These are phyloP conservation scores for Calcarius ornatus DNA, from an alignment of 2,113 vertebrate species.

Conservation along the genomic window DNA sequence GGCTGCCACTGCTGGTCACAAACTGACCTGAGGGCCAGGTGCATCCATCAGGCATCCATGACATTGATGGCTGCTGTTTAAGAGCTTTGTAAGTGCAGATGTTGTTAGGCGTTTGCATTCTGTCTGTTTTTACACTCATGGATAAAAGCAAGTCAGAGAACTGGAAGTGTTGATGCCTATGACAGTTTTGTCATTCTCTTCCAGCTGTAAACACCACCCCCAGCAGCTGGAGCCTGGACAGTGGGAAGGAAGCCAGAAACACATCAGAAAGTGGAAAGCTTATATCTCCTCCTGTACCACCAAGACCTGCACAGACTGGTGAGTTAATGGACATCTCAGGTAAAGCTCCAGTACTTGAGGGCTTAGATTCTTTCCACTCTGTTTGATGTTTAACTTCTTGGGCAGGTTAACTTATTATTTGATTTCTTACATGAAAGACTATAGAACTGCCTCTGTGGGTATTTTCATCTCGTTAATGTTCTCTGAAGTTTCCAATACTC, in stretches of 20 bases:
- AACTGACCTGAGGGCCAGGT: background rate
- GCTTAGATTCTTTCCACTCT: background rate
- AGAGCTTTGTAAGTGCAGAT: background rate
- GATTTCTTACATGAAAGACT: background rate
- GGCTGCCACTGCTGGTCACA: background rate
- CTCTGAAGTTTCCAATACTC: background rate
- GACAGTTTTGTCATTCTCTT: constrained; percentile 66
- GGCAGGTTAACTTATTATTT: background rate
- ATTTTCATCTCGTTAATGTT: background rate
- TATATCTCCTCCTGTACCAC: constrained; percentile 91
- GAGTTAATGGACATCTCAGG: constrained; percentile 58
- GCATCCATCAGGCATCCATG: background rate
- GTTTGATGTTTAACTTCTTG: constrained; percentile 1
- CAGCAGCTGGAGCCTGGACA: constrained; percentile 98
- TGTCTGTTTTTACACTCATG: background rate
- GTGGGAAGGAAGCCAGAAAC: constrained; percentile 86
- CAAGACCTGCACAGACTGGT: constrained; percentile 91
- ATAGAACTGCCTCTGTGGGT: background rate
- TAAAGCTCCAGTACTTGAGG: background rate
- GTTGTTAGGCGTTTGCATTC: background rate
- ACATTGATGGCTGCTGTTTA: background rate
- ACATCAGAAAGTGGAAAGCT: constrained; percentile 88
- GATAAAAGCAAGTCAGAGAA: background rate
- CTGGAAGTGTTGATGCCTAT: background rate
- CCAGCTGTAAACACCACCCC: constrained; percentile 86